Conservation (phyloP, 2,113 vertebrate genomes). For the Mus spicilegus region DNA sequence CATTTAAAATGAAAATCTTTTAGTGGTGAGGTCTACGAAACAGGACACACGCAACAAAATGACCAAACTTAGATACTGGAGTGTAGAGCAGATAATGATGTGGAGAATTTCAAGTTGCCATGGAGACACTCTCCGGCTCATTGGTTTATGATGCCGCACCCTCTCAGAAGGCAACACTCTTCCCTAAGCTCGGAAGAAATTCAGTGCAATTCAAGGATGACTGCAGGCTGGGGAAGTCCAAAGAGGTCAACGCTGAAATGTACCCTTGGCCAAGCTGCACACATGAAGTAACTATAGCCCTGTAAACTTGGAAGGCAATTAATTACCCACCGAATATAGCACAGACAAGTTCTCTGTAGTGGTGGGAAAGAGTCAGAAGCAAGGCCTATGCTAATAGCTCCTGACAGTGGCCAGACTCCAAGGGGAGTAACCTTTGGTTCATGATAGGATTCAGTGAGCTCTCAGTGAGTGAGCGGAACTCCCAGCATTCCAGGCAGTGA, state of each 20-base stretch:
- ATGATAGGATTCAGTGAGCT: not conserved
- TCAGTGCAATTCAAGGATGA: conserved; percentile 22
- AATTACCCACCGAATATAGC: not conserved
- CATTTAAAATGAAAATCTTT: conserved; percentile 56
- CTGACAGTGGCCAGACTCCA: not conserved
- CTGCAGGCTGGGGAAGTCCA: not conserved
- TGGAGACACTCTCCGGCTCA: conserved; percentile 72
- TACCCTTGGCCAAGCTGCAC: not conserved
- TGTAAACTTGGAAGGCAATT: not conserved
- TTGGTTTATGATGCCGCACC: conserved; percentile 42
- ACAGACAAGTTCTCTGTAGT: too few relatives aligned
- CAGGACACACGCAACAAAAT: conserved; percentile 48
- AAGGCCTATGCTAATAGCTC: not conserved
- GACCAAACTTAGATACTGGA: conserved; percentile 56
- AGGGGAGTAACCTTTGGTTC: not conserved
- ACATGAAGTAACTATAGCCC: not conserved
- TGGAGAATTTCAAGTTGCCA: conserved; percentile 76
- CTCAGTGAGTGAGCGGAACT: not conserved
- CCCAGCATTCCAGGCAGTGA: not conserved
- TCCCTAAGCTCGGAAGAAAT: conserved; percentile 50
- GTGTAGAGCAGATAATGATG: conserved; percentile 67
- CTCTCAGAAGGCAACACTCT: conserved; percentile 48
- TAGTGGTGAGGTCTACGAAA: conserved; percentile 59
- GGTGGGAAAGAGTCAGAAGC: not conserved
- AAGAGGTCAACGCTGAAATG: not conserved